Evolutionary conservation across 37 sponge, comb jelly and placozoan genomes (phyloP).

Genomic region (Oopsacas minuta): DNA sequence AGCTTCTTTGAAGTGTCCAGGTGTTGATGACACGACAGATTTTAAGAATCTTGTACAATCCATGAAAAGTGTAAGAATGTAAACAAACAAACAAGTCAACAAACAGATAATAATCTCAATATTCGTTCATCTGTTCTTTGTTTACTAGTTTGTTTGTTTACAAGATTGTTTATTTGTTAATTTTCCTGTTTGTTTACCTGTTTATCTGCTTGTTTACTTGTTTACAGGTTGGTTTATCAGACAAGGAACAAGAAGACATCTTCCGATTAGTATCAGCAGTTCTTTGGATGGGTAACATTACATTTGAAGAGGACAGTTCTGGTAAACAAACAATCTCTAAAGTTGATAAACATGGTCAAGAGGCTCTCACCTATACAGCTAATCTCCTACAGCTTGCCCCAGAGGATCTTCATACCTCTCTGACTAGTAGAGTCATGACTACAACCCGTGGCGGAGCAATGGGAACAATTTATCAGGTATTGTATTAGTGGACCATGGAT

Average conservation of each 20-base stretch:
- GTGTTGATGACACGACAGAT: conserved; percentile 46
- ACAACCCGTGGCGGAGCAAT: conserved; percentile 70
- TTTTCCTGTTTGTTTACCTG: neutral
- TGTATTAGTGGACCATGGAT: neutral
- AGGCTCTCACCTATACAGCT: neutral
- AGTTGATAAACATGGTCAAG: neutral
- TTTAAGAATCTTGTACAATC: conserved; percentile 44
- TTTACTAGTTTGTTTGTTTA: neutral
- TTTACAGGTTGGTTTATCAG: conserved; percentile 43
- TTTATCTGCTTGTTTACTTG: conserved; percentile 16
- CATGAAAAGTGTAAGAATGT: conserved; percentile 43
- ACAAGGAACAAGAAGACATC: conserved; percentile 48
- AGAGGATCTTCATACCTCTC: conserved; percentile 46
- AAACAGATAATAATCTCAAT: neutral
- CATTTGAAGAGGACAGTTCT: conserved; percentile 62
- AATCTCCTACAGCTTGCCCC: conserved; percentile 53
- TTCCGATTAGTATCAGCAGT: conserved; percentile 70
- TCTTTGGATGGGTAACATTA: conserved; percentile 74
- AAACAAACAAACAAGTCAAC: neutral
- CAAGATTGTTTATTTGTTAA: neutral
- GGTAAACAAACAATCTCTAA: conserved; percentile 43
- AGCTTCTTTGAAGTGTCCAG: conserved; percentile 31
- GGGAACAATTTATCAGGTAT: conserved; percentile 60
- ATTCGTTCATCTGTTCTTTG: neutral
- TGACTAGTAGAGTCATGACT: conserved; percentile 84